Conservation (phyloP, 2,113 vertebrate species). For the Phainopepla nitens region DNA sequence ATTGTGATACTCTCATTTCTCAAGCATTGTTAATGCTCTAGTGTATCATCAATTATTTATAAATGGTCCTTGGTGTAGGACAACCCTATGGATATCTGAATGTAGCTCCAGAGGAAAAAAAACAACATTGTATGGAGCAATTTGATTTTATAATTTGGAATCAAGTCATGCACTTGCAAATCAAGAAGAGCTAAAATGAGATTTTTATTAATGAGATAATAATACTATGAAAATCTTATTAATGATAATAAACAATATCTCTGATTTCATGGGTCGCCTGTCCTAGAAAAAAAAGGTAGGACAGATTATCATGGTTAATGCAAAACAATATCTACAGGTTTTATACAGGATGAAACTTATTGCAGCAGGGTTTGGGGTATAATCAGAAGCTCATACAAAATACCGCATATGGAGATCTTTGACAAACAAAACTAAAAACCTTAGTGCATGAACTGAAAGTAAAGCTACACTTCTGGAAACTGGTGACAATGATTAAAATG, state of each 20-base stretch:
- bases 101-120: neutral
- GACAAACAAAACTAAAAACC: neutral
- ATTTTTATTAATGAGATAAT: too few species aligned
- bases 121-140: neutral
- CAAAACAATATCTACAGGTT: neutral
- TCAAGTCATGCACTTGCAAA: neutral
- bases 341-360: neutral
- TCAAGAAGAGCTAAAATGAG: neutral
- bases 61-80: neutral
- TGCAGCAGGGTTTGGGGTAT: neutral
- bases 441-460: neutral
- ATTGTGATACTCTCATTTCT: neutral
- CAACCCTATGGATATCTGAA: neutral
- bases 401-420: neutral
- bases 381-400: neutral
- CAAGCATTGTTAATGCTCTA: neutral
- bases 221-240: too few species aligned
- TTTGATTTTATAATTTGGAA: neutral
- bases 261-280: neutral
- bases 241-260: neutral
- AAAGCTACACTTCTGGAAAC: neutral
- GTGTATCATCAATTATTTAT: neutral
- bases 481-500: neutral
- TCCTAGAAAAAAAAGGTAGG: neutral
- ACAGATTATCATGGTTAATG: neutral